Evolutionary conservation across 1,140 invertebrate genomes (phyloP), one percentile per base, ranked within the genome.

Genomic region (Aphelinus certus): DNA sequence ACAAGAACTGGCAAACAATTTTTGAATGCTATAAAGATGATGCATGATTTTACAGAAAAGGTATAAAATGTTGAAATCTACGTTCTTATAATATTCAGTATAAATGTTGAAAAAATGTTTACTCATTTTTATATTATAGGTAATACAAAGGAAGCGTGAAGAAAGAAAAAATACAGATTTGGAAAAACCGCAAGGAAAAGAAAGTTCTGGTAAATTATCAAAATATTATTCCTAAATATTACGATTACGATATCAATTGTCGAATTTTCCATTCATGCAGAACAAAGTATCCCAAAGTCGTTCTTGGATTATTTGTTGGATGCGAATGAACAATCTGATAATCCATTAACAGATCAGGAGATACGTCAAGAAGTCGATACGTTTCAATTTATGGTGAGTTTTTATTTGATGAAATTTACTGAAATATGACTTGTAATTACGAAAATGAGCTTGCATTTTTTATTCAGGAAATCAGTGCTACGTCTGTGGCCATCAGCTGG

Each of bases 221-320:
- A 9, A 7, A 9, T 55, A 26, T 66, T 3, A 26, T 53, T 53
- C 51, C 51, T 53, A 1, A n/a, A 48, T 65, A 56, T n/a, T 73
- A 61, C 5, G 62, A 60, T 7, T 10, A 65, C 1, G 26, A 62
- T 7, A 7, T 49, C 26, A 60, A 58, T 5, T 73, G 48, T 58
- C 53, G 2, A 42, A 43, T 62, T 58, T 53, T 75, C 49, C 26
- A 26, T 26, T 26, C 26, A 26, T 26, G 26, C 7, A 88, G 90
- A 88, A 5, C 83, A 81, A 46, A 83, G 81, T 58, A 87, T 84
- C 45, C 86, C 87, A 73, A 86, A 88, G 81, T 88, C 87, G 7
- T 94, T 96, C 80, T 82, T 96, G 64, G 94, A 96, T 88, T 85
- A 94, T 64, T 81, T 96, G 42, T 83, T 95, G 7, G 89, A 92